Conservation (phyloP, 1,140 invertebrate genomes). For the Tenebrio molitor region DNA sequence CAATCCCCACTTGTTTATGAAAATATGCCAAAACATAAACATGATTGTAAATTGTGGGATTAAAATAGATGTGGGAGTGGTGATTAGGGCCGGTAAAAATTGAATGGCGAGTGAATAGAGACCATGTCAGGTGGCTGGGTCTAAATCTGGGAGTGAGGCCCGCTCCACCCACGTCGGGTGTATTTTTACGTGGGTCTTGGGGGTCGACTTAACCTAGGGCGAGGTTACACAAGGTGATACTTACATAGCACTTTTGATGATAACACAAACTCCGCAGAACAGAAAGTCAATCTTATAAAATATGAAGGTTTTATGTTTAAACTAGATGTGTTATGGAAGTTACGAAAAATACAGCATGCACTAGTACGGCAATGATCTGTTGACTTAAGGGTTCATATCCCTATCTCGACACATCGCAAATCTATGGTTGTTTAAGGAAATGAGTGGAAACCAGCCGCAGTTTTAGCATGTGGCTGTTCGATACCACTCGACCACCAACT, state of each 20-base stretch:
- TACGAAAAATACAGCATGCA: constrained; percentile 35
- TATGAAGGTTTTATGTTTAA: constrained; percentile 27
- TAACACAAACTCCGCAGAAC: constrained; percentile 30
- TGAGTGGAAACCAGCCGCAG: constrained; percentile 89
- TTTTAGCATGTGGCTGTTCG: constrained; percentile 79
- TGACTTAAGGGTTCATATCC: constrained; percentile 77
- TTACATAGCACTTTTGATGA: constrained; percentile 42
- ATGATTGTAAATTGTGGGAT: background rate
- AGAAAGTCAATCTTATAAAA: constrained; percentile 25
- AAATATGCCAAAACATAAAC: too few species aligned
- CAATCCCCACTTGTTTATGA: too few species aligned
- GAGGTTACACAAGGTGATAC: constrained; percentile 3
- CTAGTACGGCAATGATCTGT: constrained; percentile 46
- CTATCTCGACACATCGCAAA: constrained; percentile 80
- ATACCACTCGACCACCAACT: constrained; percentile 41
- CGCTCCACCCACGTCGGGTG: too few species aligned
- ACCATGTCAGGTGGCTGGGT: too few species aligned
- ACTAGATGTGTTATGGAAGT: constrained; percentile 16
- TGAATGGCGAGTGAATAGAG: too few species aligned
- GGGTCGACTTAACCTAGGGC: background rate
- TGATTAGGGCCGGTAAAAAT: too few species aligned
- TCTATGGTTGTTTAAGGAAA: constrained; percentile 89
- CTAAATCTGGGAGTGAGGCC: too few species aligned
- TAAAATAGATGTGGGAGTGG: background rate
- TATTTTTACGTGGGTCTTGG: background rate